These are phyloP conservation scores for Poicephalus meyeri DNA, from an alignment of 2,113 vertebrate genomes.

Conservation along the genomic window DNA sequence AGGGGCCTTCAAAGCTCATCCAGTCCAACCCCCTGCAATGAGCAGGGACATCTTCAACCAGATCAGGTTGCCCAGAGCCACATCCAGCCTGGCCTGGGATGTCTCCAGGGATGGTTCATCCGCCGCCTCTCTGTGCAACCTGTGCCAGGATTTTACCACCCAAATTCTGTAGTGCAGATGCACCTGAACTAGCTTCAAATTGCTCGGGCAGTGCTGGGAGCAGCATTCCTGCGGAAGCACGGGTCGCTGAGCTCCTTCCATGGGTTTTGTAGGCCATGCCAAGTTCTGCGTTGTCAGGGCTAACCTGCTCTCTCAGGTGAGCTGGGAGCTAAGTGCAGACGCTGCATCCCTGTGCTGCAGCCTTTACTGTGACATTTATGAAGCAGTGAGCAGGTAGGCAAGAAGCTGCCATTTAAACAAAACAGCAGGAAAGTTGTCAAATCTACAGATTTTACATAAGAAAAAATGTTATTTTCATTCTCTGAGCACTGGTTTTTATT, in stretches of 20 bases:
- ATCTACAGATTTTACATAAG: not conserved
- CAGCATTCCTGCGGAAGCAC: not conserved
- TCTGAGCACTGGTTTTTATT: not conserved
- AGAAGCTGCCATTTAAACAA: not conserved
- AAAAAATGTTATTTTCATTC: not conserved
- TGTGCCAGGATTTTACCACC: not conserved
- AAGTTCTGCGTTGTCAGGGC: not conserved
- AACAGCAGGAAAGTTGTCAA: not conserved
- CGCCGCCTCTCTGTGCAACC: not conserved
- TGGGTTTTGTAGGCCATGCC: rapidly evolving
- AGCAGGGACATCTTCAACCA: not conserved
- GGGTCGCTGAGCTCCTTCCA: not conserved
- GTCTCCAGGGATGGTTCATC: not conserved
- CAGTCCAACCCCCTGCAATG: not conserved
- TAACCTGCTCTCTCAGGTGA: not conserved
- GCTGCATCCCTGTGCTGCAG: not conserved
- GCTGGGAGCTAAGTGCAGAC: not conserved
- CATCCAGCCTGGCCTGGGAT: not conserved
- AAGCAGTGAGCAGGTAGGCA: not conserved
- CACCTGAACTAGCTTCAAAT: not conserved
- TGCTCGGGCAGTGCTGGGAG: rapidly evolving
- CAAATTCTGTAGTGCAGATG: not conserved
- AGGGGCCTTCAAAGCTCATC: not conserved
- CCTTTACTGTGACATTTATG: not conserved
- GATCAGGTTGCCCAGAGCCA: not conserved